Conservation (phyloP, 2,888 invertebrate species). For the Leptinotarsa juncta region DNA sequence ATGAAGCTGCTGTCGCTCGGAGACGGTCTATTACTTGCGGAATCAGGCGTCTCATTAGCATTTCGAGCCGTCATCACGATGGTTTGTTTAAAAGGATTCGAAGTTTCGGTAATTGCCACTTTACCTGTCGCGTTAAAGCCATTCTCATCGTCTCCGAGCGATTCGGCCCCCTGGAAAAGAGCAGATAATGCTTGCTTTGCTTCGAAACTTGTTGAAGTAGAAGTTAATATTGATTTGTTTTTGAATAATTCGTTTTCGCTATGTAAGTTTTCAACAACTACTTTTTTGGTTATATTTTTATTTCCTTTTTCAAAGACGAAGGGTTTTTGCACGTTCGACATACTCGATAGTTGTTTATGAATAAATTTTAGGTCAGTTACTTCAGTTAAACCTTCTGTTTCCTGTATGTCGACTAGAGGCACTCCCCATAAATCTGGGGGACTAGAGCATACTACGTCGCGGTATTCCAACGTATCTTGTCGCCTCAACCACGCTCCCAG, state of each 20-base stretch:
- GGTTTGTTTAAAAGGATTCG: conserved; percentile 12
- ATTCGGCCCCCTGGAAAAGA: background rate
- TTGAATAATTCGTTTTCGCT: conserved; percentile 13
- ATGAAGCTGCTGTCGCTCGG: conserved; percentile 18
- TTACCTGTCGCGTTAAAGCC: conserved; percentile 13
- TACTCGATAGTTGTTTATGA: background rate
- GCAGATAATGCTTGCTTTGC: conserved; percentile 5
- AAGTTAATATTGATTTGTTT: background rate
- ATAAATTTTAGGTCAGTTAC: no score
- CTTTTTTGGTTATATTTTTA: background rate
- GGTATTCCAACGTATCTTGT: conserved; percentile 64
- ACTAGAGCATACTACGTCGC: conserved; percentile 64
- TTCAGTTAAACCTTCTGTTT: conserved; percentile 21
- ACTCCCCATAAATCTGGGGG: conserved; percentile 62
- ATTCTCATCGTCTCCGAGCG: conserved; percentile 10
- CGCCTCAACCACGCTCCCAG: conserved; percentile 76
- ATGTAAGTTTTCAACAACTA: background rate
- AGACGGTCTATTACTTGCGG: conserved; percentile 41
- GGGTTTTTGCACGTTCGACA: background rate
- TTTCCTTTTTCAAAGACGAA: background rate
- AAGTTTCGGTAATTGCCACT: conserved; percentile 22
- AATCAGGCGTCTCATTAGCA: conserved; percentile 46
- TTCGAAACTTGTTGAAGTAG: background rate
- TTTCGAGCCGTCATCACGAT: conserved; percentile 24
- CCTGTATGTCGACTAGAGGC: conserved; percentile 61